phyloP scores from a whole-genome alignment of 2,888 invertebrate species.

The Troilus luridus region DNA sequence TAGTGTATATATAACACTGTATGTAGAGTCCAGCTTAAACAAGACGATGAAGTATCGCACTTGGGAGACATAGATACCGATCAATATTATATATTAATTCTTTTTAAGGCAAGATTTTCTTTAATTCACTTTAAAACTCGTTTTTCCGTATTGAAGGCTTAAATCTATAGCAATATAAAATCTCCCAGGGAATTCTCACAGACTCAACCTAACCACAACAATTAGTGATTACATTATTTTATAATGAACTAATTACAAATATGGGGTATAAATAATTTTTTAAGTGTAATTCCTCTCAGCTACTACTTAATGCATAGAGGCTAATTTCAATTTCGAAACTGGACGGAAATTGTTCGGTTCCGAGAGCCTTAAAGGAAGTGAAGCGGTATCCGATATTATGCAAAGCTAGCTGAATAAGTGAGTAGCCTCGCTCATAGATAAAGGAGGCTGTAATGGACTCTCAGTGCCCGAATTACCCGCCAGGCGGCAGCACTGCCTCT shows the following conservation, averaged over 20 bases:
- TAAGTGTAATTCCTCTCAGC: background rate
- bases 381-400: constrained; percentile 3
- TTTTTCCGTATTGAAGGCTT: too few relatives aligned
- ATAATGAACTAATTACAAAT: background rate
- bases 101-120: too few relatives aligned
- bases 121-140: too few relatives aligned
- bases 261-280: background rate
- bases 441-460: background rate
- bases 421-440: background rate
- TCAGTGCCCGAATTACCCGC: background rate
- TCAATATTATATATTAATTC: too few relatives aligned
- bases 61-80: too few relatives aligned
- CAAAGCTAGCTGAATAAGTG: constrained; percentile 31
- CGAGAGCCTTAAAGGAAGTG: background rate
- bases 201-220: too few relatives aligned
- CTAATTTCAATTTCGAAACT: constrained; percentile 15
- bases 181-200: too few relatives aligned
- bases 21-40: too few relatives aligned
- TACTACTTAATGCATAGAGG: background rate
- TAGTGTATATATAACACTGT: too few relatives aligned
- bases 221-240: too few relatives aligned
- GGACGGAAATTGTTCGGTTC: background rate
- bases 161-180: too few relatives aligned
- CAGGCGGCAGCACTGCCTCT: constrained; percentile 33
- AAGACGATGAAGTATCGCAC: too few relatives aligned